A percentile compares a stretch with the other conserved stretches of the same genome.
Conservation (phyloP, 2,797 vertebrate species). For the Brachyrhaphis roseni region DNA sequence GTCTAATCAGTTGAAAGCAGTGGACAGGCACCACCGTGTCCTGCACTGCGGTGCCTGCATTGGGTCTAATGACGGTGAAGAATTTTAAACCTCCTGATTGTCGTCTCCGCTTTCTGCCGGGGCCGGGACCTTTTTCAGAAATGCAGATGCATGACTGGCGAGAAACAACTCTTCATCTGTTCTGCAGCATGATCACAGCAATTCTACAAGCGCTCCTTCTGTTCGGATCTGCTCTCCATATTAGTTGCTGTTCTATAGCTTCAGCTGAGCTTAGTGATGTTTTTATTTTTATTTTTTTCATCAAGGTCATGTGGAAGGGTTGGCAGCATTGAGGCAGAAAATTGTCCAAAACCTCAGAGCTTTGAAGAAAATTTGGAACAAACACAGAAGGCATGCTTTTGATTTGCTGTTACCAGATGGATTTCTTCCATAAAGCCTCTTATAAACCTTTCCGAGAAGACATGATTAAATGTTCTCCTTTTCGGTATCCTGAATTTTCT, state of each 20-base stretch:
- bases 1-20: conserved; percentile 74
- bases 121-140: conserved; percentile 4
- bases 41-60: conserved; percentile 22
- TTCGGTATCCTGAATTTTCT: conserved; percentile 7
- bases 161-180: conserved; percentile 10
- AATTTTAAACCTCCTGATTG: conserved; percentile 37
- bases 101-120: conserved; percentile 31
- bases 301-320: conserved; percentile 2
- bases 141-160: not conserved
- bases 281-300: not conserved
- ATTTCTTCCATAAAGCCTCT: conserved; percentile 6
- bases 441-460: not conserved
- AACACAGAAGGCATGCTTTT: conserved; percentile 4
- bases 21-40: conserved; percentile 41
- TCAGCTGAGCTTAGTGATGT: conserved; percentile 3
- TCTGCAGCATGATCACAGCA: conserved; percentile 29
- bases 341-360: not conserved
- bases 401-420: conserved; percentile 18
- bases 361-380: conserved; percentile 5
- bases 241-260: conserved; percentile 11
- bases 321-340: conserved; percentile 7
- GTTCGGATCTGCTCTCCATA: not conserved
- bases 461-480: not conserved
- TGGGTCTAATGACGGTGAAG: conserved; percentile 40
- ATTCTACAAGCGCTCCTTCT: conserved; percentile 3